phyloP scores from a whole-genome alignment of 2,888 invertebrate genomes.

The Brachynemurus nebulosus region DNA sequence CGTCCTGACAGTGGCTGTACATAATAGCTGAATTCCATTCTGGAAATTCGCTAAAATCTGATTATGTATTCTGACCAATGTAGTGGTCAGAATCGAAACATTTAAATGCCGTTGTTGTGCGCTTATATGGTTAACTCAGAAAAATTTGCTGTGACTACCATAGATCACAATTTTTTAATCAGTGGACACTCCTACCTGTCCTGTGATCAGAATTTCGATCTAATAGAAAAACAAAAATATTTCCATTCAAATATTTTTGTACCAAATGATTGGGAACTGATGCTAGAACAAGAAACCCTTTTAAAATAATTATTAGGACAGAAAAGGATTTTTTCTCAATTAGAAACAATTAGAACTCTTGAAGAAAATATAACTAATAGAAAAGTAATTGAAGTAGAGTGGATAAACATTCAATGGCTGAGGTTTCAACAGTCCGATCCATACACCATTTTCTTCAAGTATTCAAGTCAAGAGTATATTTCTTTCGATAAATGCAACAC shows the following conservation, averaged over 20 bases:
- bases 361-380: constrained; percentile 13
- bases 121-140: not conserved
- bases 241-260: not conserved
- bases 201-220: not conserved
- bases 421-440: too few species aligned
- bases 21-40: too few species aligned
- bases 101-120: not conserved
- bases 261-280: not conserved
- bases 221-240: not conserved
- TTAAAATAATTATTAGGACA: constrained; percentile 12
- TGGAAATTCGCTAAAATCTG: too few species aligned
- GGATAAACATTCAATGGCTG: too few species aligned
- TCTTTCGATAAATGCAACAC: too few species aligned
- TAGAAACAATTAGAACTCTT: too few species aligned
- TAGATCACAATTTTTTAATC: not conserved
- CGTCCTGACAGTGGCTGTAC: too few species aligned
- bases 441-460: too few species aligned
- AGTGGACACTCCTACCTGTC: not conserved
- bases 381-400: constrained; percentile 10
- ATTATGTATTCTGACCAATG: not conserved
- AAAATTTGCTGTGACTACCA: not conserved
- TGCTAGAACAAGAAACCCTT: constrained; percentile 13
- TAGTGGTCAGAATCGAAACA: not conserved
- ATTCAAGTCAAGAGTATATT: too few species aligned
- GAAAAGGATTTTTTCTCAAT: constrained; percentile 13